These are phyloP conservation scores for Trichechus manatus DNA, from an alignment of 2,113 vertebrate genomes.

Conservation along the genomic window DNA sequence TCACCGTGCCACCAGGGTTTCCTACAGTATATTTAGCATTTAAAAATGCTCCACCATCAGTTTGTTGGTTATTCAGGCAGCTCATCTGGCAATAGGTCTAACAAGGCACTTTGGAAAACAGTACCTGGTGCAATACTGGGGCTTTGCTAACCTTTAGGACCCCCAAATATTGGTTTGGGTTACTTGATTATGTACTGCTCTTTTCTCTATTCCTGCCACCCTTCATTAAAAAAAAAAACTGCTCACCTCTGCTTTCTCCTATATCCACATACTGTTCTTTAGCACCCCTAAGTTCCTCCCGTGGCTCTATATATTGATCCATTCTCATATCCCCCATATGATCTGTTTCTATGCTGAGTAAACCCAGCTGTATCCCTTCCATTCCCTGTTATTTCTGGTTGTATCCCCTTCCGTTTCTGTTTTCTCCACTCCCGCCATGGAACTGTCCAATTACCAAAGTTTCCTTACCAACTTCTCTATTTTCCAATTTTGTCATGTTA, in stretches of 20 bases:
- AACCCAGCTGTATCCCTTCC: neutral
- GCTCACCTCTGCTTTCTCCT: neutral
- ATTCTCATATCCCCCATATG: neutral
- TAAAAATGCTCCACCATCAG: neutral
- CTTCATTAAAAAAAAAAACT: constrained; percentile 13
- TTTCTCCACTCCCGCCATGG: neutral
- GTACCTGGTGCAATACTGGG: neutral
- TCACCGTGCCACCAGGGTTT: no score
- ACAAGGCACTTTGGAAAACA: neutral
- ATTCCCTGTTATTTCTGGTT: neutral
- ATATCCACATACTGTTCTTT: neutral
- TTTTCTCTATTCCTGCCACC: neutral
- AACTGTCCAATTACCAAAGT: neutral
- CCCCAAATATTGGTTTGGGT: neutral
- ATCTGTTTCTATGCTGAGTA: neutral
- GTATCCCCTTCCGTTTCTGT: neutral
- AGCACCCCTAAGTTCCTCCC: neutral
- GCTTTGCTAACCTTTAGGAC: neutral
- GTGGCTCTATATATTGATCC: neutral
- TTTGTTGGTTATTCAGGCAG: neutral
- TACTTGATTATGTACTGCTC: neutral
- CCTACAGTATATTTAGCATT: constrained; percentile 24
- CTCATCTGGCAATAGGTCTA: neutral
- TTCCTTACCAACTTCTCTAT: neutral
- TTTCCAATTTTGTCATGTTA: neutral